Conservation (phyloP, 2,113 vertebrate species). For the Pachypanchax playfairii region DNA sequence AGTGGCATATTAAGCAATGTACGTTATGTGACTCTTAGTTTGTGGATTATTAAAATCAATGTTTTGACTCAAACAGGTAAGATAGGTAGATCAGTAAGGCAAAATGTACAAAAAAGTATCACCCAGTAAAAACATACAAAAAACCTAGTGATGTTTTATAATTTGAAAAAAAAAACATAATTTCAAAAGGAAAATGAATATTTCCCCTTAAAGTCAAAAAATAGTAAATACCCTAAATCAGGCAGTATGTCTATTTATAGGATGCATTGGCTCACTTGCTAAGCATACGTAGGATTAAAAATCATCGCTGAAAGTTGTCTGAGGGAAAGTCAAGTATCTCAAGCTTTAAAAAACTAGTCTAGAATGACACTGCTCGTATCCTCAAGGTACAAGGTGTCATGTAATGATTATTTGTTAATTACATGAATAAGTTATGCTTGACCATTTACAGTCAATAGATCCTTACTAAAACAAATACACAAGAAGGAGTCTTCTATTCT, state of each 20-base stretch:
- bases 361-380: neutral
- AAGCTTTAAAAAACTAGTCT: neutral
- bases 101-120: neutral
- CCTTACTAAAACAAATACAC: neutral
- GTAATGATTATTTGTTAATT: neutral
- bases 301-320: neutral
- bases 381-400: neutral
- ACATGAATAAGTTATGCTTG: neutral
- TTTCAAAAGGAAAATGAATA: neutral
- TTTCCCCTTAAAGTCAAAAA: neutral
- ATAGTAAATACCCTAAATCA: neutral
- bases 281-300: neutral
- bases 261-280: neutral
- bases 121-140: neutral
- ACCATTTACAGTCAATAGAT: neutral
- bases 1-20: neutral
- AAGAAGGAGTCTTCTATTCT: neutral
- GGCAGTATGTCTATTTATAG: neutral
- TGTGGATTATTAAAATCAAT: neutral
- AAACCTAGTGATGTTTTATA: too few relatives aligned
- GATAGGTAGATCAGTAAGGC: neutral
- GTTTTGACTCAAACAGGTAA: neutral
- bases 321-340: neutral
- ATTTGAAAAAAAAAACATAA: neutral
- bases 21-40: neutral